phyloP scores from a whole-genome alignment of 2,113 vertebrate genomes.

The Datnioides undecimradiatus region DNA sequence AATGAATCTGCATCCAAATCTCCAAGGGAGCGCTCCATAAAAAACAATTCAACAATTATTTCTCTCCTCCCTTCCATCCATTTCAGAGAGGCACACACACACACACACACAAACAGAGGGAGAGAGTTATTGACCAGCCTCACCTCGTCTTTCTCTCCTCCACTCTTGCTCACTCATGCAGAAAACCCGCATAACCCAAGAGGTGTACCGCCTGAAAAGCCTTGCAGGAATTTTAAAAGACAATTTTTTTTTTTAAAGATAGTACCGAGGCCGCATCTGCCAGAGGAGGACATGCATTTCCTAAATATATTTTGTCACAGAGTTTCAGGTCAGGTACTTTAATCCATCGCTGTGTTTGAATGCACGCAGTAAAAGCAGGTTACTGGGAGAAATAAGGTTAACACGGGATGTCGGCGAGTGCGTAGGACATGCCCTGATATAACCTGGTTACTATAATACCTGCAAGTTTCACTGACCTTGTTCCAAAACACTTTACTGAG shows the following conservation, averaged over 20 bases:
- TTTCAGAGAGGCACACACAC: not conserved
- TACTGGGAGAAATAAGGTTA: constrained; percentile 12
- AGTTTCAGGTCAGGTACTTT: constrained; percentile 30
- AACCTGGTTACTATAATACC: not conserved
- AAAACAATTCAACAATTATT: constrained; percentile 61
- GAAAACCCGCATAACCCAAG: constrained; percentile 33
- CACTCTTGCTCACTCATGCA: constrained; percentile 39
- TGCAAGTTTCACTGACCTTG: not conserved
- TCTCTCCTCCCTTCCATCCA: constrained; percentile 37
- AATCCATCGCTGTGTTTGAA: constrained; percentile 26
- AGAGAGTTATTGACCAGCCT: constrained; percentile 46
- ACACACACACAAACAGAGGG: not conserved
- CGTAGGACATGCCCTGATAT: not conserved
- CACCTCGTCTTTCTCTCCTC: constrained; percentile 22
- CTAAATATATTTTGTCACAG: constrained; percentile 42
- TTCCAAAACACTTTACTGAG: not conserved
- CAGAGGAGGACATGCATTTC: constrained; percentile 13
- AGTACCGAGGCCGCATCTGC: not conserved
- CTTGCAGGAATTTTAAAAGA: constrained; percentile 24
- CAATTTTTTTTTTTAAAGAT: constrained; percentile 44
- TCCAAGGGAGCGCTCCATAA: constrained; percentile 35
- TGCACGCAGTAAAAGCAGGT: constrained; percentile 23
- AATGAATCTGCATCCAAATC: constrained; percentile 59
- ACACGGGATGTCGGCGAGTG: not conserved
- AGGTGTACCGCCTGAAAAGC: constrained; percentile 29